phyloP scores from a whole-genome alignment of 2,888 invertebrate species.

The Xanthorhoe designata region DNA sequence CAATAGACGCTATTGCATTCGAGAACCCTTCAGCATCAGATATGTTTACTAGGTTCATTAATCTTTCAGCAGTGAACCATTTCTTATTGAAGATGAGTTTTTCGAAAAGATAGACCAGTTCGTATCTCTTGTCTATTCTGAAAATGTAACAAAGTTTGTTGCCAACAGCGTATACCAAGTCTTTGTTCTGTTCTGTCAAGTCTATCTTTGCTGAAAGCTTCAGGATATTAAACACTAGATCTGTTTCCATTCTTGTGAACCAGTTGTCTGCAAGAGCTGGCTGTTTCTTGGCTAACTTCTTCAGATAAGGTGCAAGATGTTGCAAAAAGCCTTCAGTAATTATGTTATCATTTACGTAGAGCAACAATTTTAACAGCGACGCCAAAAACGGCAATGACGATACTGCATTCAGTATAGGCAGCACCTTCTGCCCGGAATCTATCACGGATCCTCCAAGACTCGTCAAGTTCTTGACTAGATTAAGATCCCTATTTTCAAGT shows the following conservation, averaged over 20 bases:
- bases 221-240: constrained; percentile 81
- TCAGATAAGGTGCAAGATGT: constrained; percentile 73
- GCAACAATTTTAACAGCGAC: constrained; percentile 70
- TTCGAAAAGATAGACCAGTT: constrained; percentile 85
- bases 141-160: constrained; percentile 87
- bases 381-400: constrained; percentile 75
- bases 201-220: constrained; percentile 68
- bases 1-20: constrained; percentile 66
- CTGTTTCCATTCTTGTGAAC: constrained; percentile 88
- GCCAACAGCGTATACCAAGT: constrained; percentile 83
- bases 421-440: constrained; percentile 66
- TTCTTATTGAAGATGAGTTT: constrained; percentile 86
- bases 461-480: constrained; percentile 68
- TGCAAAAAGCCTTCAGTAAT: constrained; percentile 70
- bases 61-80: constrained; percentile 85
- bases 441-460: constrained; percentile 66
- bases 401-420: constrained; percentile 66
- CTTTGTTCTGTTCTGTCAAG: constrained; percentile 75
- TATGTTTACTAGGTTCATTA: constrained; percentile 83
- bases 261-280: constrained; percentile 84
- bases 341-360: constrained; percentile 61
- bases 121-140: constrained; percentile 84
- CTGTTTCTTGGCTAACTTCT: constrained; percentile 60
- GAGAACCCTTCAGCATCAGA: constrained; percentile 73
- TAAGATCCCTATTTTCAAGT: constrained; percentile 65